A percentile compares a stretch with the other conserved stretches of the same genome.
Evolutionary conservation across 2,888 invertebrate genomes (phyloP).

Genomic region (Galeruca laticollis): DNA sequence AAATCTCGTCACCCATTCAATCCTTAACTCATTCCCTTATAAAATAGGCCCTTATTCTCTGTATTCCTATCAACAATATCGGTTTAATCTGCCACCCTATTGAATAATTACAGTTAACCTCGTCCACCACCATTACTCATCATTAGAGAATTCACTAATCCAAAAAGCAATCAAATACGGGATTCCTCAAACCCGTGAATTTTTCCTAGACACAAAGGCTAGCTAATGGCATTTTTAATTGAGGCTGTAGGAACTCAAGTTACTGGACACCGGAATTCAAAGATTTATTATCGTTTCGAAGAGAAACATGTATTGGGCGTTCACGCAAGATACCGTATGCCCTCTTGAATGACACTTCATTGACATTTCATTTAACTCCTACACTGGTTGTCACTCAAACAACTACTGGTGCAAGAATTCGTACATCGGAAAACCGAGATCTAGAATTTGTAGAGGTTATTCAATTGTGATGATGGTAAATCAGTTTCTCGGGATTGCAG

Average conservation of each 20-base stretch:
- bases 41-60: not conserved
- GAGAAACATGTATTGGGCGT: constrained; percentile 66
- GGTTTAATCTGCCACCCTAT: constrained; percentile 1
- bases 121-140: constrained; percentile 32
- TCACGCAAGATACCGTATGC: constrained; percentile 61
- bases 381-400: constrained; percentile 65
- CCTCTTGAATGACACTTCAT: constrained; percentile 68
- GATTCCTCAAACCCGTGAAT: constrained; percentile 21
- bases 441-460: constrained; percentile 52
- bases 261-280: constrained; percentile 48
- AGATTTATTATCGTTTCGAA: constrained; percentile 65
- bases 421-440: constrained; percentile 25
- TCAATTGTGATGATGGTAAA: constrained; percentile 65
- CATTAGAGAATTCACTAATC: constrained; percentile 37
- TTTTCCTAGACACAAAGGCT: constrained; percentile 29
- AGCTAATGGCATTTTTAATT: constrained; percentile 52
- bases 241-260: constrained; percentile 42
- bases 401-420: constrained; percentile 59
- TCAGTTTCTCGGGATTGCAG: constrained; percentile 61
- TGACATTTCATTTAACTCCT: constrained; percentile 69
- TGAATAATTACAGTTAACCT: constrained; percentile 2
- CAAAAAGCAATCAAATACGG: constrained; percentile 36
- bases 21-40: not conserved
- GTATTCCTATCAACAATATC: not conserved
- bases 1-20: not conserved